A percentile compares a stretch with the other conserved stretches of the same genome.
These are phyloP conservation scores for Mormyrus hasselquistii DNA, from an alignment of 2,797 vertebrate species.

Conservation along the genomic window DNA sequence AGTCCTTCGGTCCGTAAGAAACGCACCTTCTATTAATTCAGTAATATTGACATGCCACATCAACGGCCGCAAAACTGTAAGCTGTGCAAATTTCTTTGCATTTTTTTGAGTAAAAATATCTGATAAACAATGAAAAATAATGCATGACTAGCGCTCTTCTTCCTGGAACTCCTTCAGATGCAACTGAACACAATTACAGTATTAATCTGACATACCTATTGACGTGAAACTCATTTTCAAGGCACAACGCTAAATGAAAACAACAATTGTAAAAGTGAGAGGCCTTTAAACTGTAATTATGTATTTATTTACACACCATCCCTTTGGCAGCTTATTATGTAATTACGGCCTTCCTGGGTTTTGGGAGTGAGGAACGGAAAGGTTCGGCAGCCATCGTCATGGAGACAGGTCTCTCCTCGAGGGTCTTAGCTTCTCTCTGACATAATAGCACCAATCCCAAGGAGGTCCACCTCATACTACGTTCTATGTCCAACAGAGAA, in stretches of 20 bases:
- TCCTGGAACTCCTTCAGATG: neutral
- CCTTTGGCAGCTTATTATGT: neutral
- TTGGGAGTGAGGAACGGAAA: neutral
- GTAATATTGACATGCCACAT: neutral
- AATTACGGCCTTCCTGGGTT: neutral
- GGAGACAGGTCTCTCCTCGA: neutral
- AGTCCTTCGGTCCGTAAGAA: neutral
- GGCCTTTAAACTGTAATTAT: slow-evolving; percentile 2
- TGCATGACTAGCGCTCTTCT: neutral
- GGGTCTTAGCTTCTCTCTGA: neutral
- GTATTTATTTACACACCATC: slow-evolving; percentile 10
- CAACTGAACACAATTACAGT: slow-evolving; percentile 4
- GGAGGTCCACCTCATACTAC: neutral
- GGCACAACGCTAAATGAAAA: neutral
- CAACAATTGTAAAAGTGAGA: slow-evolving; percentile 11
- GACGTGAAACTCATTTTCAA: slow-evolving; percentile 8
- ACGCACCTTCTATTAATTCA: neutral
- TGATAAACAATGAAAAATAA: neutral
- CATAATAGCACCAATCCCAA: neutral
- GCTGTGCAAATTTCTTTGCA: neutral
- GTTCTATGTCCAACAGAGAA: neutral
- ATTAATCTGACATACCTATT: slow-evolving; percentile 4
- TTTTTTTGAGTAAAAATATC: neutral
- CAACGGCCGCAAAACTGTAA: neutral
- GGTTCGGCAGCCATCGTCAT: neutral